Evolutionary conservation across 2,888 invertebrate species (phyloP).

Genomic region (Drosophila barbarae): DNA sequence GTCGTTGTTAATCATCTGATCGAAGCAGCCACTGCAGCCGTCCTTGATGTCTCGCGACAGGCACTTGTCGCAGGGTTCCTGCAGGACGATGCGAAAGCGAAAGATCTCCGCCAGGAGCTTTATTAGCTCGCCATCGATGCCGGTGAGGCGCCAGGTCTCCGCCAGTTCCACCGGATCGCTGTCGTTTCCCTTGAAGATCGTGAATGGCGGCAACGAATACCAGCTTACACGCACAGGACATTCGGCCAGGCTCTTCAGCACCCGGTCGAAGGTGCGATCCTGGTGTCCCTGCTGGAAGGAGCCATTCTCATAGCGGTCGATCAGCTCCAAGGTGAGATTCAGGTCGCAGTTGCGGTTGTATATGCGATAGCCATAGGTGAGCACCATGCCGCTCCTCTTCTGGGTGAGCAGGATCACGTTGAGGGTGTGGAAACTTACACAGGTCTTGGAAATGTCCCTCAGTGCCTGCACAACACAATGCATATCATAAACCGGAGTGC

Average conservation of each 20-base stretch:
- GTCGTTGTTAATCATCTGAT: slow-evolving; percentile 53
- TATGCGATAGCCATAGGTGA: slow-evolving; percentile 44
- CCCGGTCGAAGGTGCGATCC: slow-evolving; percentile 53
- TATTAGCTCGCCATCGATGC: slow-evolving; percentile 73
- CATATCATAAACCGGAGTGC: no score
- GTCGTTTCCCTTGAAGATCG: slow-evolving; percentile 63
- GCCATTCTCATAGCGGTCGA: slow-evolving; percentile 56
- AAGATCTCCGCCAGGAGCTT: slow-evolving; percentile 57
- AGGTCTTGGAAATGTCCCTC: slow-evolving; percentile 54
- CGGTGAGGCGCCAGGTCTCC: slow-evolving; percentile 54
- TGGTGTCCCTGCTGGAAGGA: slow-evolving; percentile 16
- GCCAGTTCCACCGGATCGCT: slow-evolving; percentile 41
- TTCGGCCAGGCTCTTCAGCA: slow-evolving; percentile 46
- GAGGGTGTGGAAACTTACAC: slow-evolving; percentile 54
- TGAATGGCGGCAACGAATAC: slow-evolving; percentile 54
- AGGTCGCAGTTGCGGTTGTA: slow-evolving; percentile 42
- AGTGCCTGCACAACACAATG: slow-evolving; percentile 13
- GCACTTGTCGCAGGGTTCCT: slow-evolving; percentile 47
- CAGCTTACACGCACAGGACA: slow-evolving; percentile 68
- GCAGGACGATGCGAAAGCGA: slow-evolving; percentile 63
- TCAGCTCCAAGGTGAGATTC: slow-evolving; percentile 34
- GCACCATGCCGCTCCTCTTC: slow-evolving; percentile 32
- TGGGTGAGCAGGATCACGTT: slow-evolving; percentile 67
- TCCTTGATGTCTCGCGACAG: slow-evolving; percentile 9
- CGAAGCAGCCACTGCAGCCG: slow-evolving; percentile 40